Conservation (phyloP, 2,797 vertebrate genomes). For the Microctenopoma steveboyesi region DNA sequence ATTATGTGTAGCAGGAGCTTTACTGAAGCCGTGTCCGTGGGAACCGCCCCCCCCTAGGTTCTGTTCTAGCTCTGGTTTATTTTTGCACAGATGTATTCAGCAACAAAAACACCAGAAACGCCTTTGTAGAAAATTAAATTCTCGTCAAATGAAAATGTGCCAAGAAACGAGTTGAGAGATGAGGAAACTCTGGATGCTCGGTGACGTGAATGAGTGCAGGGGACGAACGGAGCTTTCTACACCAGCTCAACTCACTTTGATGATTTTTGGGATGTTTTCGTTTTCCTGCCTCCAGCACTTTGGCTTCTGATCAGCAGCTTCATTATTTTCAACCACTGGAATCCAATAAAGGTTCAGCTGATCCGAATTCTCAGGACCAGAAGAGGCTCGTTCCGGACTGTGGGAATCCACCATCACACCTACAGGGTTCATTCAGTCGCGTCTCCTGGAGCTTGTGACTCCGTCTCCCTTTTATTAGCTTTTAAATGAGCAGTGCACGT, state of each 20-base stretch:
- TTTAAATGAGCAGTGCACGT: background rate
- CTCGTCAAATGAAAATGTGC: constrained; percentile 37
- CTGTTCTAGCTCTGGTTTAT: background rate
- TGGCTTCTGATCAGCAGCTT: background rate
- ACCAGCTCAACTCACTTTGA: background rate
- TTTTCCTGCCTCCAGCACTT: background rate
- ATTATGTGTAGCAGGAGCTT: background rate
- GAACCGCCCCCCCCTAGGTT: background rate
- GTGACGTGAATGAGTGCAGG: background rate
- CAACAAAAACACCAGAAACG: background rate
- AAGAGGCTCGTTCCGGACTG: background rate
- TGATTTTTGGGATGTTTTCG: background rate
- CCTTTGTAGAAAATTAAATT: background rate
- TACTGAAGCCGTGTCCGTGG: too few species aligned
- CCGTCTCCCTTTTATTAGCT: background rate
- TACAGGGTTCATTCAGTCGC: background rate
- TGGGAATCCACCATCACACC: too few species aligned
- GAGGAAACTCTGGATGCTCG: background rate
- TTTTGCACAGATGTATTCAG: constrained; percentile 1
- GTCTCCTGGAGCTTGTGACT: background rate
- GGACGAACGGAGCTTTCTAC: background rate
- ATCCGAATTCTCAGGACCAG: background rate
- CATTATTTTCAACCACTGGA: background rate
- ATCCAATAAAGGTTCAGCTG: background rate
- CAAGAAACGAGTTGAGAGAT: constrained; percentile 21